A percentile compares a stretch with the other conserved stretches of the same genome.
phyloP scores from a whole-genome alignment of 2,888 invertebrate genomes.

The Agriopis marginaria region DNA sequence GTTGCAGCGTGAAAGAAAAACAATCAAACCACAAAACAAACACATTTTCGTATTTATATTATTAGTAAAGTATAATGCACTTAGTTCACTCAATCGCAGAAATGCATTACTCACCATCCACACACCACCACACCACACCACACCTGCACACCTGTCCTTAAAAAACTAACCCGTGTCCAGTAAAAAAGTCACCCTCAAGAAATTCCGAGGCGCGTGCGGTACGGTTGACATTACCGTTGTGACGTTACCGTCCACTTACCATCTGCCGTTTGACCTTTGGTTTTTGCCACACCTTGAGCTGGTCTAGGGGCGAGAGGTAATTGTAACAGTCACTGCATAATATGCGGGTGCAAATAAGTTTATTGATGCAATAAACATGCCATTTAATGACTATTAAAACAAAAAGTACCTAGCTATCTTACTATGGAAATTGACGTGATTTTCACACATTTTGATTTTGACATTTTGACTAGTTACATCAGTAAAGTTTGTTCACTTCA shows the following conservation, averaged over 20 bases:
- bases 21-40: too few relatives aligned
- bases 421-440: too few relatives aligned
- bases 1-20: too few relatives aligned
- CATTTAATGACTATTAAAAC: too few relatives aligned
- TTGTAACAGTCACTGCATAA: conserved; percentile 47
- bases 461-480: too few relatives aligned
- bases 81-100: too few relatives aligned
- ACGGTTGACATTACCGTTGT: conserved; percentile 54
- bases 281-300: conserved; percentile 50
- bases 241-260: conserved; percentile 57
- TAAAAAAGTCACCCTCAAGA: conserved; percentile 4
- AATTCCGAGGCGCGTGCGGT: conserved; percentile 43
- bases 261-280: conserved; percentile 74
- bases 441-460: too few relatives aligned
- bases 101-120: not conserved
- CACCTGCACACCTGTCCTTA: not conserved
- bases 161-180: conserved; percentile 6
- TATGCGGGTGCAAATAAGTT: conserved; percentile 56
- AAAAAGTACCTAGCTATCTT: too few relatives aligned
- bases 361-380: not conserved
- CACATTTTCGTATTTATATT: too few relatives aligned
- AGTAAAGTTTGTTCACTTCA: too few relatives aligned
- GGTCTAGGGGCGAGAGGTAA: conserved; percentile 57
- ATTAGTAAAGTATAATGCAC: too few relatives aligned
- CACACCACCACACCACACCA: too few relatives aligned